phyloP scores from a whole-genome alignment of 2,797 vertebrate species.

The Anabacerthia variegaticeps region DNA sequence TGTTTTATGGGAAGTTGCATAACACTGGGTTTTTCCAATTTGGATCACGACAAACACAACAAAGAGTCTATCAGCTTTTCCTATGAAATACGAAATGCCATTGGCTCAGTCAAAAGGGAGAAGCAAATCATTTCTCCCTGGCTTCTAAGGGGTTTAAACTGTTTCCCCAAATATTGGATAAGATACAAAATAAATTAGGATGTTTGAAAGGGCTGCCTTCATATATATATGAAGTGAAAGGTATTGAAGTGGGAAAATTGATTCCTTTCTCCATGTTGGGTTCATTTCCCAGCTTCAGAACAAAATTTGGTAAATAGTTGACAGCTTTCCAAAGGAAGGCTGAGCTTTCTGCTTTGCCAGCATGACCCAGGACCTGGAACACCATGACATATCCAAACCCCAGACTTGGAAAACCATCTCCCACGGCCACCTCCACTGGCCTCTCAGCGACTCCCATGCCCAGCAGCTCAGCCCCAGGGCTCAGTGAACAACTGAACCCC shows the following conservation, averaged over 20 bases:
- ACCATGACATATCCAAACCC: fast-evolving
- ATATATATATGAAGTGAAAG: neutral
- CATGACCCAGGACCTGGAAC: neutral
- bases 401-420: neutral
- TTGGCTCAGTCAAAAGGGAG: neutral
- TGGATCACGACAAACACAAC: neutral
- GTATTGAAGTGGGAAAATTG: neutral
- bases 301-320: neutral
- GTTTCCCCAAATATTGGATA: neutral
- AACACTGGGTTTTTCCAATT: neutral
- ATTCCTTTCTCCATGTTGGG: neutral
- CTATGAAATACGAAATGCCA: neutral
- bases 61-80: neutral
- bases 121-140: neutral
- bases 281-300: neutral
- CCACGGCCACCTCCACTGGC: neutral
- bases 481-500: neutral
- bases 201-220: neutral
- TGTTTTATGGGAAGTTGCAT: neutral
- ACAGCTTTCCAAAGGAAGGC: neutral
- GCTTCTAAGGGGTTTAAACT: neutral
- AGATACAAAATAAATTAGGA: neutral
- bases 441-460: neutral
- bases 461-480: neutral
- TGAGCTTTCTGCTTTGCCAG: neutral